These are phyloP conservation scores for Sardina pilchardus DNA, from an alignment of 2,113 vertebrate species.

Conservation along the genomic window DNA sequence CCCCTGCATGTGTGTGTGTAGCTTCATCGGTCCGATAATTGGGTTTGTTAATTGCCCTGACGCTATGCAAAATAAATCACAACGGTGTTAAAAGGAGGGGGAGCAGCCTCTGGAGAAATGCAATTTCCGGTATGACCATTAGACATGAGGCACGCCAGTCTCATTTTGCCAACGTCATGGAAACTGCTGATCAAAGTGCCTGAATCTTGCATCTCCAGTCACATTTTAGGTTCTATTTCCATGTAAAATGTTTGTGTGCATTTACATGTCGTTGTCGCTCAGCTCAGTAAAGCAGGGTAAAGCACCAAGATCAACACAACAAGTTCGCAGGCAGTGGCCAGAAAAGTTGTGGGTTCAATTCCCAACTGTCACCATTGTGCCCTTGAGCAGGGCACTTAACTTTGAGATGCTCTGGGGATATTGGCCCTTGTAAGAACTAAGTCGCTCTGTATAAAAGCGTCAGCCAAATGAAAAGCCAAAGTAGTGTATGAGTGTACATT, in stretches of 20 bases:
- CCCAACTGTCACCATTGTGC: too few relatives aligned
- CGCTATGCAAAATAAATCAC: neutral
- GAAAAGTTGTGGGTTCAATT: too few relatives aligned
- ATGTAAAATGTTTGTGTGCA: neutral
- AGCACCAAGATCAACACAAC: too few relatives aligned
- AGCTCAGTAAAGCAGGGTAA: too few relatives aligned
- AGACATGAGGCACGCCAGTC: neutral
- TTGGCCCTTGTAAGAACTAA: too few relatives aligned
- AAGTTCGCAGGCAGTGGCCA: too few relatives aligned
- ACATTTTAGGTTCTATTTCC: neutral
- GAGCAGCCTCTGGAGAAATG: neutral
- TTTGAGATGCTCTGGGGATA: too few relatives aligned
- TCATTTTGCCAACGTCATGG: neutral
- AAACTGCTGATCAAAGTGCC: neutral
- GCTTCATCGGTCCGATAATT: neutral
- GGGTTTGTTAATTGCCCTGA: conserved; percentile 14
- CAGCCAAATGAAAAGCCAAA: too few relatives aligned
- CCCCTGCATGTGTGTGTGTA: too few relatives aligned
- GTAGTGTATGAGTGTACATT: too few relatives aligned
- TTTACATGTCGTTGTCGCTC: neutral
- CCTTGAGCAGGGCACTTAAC: too few relatives aligned
- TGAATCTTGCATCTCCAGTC: neutral
- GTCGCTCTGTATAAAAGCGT: too few relatives aligned
- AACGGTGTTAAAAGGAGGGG: neutral
- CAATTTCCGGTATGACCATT: neutral